These are phyloP conservation scores for Sebastes nivosus DNA, from an alignment of 2,797 vertebrate species.

Conservation along the genomic window DNA sequence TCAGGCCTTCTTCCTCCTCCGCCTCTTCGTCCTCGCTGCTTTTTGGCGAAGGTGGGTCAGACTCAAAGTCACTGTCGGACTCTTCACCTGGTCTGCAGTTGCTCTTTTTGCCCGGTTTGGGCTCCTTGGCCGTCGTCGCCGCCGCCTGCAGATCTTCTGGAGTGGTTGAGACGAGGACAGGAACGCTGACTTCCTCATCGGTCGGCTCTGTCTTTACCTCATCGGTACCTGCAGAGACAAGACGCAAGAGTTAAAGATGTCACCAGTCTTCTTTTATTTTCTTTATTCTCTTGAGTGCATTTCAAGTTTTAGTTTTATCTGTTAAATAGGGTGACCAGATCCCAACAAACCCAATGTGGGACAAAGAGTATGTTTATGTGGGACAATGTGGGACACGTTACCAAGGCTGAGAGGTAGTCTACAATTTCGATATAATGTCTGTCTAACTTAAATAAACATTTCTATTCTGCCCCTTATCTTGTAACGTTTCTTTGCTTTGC, in stretches of 20 bases:
- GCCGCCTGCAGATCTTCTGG: slow-evolving; percentile 12
- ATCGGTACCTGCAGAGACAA: slow-evolving; percentile 74
- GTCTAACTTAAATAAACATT: no score
- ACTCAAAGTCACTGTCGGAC: slow-evolving; percentile 97
- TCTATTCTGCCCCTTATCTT: no score
- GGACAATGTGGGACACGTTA: no score
- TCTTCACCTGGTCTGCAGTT: slow-evolving; percentile 79
- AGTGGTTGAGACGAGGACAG: fast-evolving
- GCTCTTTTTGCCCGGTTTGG: slow-evolving; percentile 72
- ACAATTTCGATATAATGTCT: no score
- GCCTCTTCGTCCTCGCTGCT: slow-evolving; percentile 95
- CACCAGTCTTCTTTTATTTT: not conserved
- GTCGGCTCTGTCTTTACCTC: slow-evolving; percentile 69
- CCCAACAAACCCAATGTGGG: no score
- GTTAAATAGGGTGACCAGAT: no score
- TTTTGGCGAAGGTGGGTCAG: slow-evolving; percentile 94
- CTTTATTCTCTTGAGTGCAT: not conserved
- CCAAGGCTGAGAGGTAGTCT: no score
- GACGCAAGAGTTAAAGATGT: not conserved
- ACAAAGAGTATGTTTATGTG: no score
- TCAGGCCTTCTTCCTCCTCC: slow-evolving; percentile 91
- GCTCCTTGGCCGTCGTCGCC: slow-evolving; percentile 66
- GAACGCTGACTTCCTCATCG: slow-evolving; percentile 41
- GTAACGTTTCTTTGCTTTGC: no score
- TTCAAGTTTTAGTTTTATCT: not conserved